Evolutionary conservation across 2,113 vertebrate genomes (phyloP).

Genomic region (Lethenteron camtschaticum): DNA sequence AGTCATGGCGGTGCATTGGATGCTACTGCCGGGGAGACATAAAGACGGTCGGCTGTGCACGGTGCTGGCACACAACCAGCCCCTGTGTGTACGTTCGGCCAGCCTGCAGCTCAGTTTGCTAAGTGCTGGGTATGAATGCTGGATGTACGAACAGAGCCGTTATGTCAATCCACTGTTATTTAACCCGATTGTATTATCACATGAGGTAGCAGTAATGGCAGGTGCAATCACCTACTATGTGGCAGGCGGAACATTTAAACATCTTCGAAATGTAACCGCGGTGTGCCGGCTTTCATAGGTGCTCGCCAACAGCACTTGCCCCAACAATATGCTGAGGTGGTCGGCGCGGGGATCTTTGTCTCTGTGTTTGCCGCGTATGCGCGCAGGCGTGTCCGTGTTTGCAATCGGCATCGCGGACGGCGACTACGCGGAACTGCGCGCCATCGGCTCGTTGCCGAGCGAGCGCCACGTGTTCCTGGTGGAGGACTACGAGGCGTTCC

Average conservation of each 20-base stretch:
- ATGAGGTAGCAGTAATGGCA: not conserved
- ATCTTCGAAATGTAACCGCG: not conserved
- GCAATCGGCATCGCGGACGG: slow-evolving; percentile 85
- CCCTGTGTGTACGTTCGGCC: too few species aligned
- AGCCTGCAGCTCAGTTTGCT: too few species aligned
- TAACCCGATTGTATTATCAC: not conserved
- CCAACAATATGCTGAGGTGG: not conserved
- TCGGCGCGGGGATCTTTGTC: not conserved
- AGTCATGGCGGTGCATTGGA: too few species aligned
- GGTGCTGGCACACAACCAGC: too few species aligned
- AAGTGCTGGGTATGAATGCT: too few species aligned
- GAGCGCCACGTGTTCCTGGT: slow-evolving; percentile 87
- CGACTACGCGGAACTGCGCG: slow-evolving; percentile 73
- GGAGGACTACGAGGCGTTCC: slow-evolving; percentile 81
- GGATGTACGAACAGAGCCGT: too few species aligned
- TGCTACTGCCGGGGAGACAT: too few species aligned
- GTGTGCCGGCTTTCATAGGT: not conserved
- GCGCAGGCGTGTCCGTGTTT: slow-evolving; percentile 66
- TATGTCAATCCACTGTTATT: too few species aligned
- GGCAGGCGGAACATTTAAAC: not conserved
- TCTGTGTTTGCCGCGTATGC: not conserved
- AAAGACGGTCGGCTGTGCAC: too few species aligned
- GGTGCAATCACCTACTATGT: not conserved
- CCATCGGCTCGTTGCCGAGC: slow-evolving; percentile 83
- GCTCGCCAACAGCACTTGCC: not conserved